Base-by-base conservation (phyloP, 1,140 invertebrate species). In the Papilio polyxenes region DNA sequence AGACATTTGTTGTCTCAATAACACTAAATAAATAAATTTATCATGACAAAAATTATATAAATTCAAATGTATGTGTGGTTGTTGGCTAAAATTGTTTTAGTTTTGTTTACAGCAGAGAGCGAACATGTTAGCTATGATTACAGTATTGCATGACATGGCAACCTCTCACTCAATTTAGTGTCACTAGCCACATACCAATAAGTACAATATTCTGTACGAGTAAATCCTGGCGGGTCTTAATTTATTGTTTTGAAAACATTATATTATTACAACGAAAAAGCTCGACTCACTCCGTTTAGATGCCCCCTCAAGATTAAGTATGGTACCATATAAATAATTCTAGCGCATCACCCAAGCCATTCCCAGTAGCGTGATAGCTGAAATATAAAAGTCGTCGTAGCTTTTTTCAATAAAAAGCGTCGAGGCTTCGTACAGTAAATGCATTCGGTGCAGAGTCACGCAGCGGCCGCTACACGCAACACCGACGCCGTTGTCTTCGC, bases 381-480 rank as follows among this genome's bases (percentile, higher is more conserved):
- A 83, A 84, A 82, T 83, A 87, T 83, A 83, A 84, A 82, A 82
- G 69, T 62, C 75, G 81, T 72, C 72, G 79, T 77, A 72, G n/a
- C 48, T 23, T 83, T 81, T 81, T 72, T 53, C 59, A 56, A 81
- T 83, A 81, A 82, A 85, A 87, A 88, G 76, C 82, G 81, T 76
- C 79, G 72, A 85, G 82, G 83, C 84, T 87, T 83, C 82, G 83
- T 87, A 82, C 82, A 85, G 85, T 86, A 83, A 83, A 85, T 86
- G 83, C 86, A 87, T 75, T 86, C 65, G 56, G 81, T 65, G 81
- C 77, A 75, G 48, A 84, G 84, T 87, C 86, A 85, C 83, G 82
- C 83, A 85, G 82, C 44, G 78, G 51, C 15, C 69, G 23, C 37
- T 78, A 51, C 87, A 88, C 84, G 87, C 87, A 88, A 86, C 75